Percentiles rank a stretch among this genome's conserved stretches.
Evolutionary conservation across 2,888 invertebrate genomes (phyloP).

Genomic region (Oegoconia quadripuncta): DNA sequence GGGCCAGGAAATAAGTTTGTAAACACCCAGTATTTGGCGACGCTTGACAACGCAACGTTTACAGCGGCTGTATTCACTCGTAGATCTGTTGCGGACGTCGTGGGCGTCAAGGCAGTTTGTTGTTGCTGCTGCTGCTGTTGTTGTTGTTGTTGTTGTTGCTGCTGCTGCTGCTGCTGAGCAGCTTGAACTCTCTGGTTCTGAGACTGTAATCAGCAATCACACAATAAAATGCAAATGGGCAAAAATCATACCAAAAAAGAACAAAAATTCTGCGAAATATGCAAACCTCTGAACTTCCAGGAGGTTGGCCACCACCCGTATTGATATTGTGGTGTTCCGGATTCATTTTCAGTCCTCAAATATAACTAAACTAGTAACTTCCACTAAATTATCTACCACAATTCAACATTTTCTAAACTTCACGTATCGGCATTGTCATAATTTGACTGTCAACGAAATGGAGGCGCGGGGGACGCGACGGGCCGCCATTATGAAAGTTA

Average conservation of each 20-base stretch:
- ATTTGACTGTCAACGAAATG: slow-evolving; percentile 82
- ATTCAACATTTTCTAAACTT: slow-evolving; percentile 67
- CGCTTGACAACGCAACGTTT: slow-evolving; percentile 85
- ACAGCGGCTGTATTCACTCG: slow-evolving; percentile 82
- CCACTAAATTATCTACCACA: slow-evolving; percentile 55
- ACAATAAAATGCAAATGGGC: slow-evolving; percentile 36
- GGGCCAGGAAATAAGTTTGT: slow-evolving; percentile 89
- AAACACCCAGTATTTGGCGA: slow-evolving; percentile 91
- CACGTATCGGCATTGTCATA: slow-evolving; percentile 74
- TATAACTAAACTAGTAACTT: slow-evolving; percentile 35
- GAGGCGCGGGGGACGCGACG: slow-evolving; percentile 84
- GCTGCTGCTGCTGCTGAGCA: slow-evolving; percentile 34
- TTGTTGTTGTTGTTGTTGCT: slow-evolving; percentile 38
- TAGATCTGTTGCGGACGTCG: slow-evolving; percentile 80
- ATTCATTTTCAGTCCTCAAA: slow-evolving; percentile 66
- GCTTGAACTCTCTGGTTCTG: slow-evolving; percentile 61
- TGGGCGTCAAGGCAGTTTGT: slow-evolving; percentile 57
- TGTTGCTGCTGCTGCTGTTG: slow-evolving; percentile 58
- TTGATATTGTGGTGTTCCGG: slow-evolving; percentile 76
- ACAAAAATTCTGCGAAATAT: slow-evolving; percentile 33
- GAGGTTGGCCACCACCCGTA: slow-evolving; percentile 79
- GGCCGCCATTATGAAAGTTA: slow-evolving; percentile 81
- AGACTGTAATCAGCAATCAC: slow-evolving; percentile 48
- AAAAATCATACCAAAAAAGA: slow-evolving; percentile 34
- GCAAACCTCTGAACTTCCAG: slow-evolving; percentile 76